These are phyloP conservation scores for Rhadina sibilatrix DNA, from an alignment of 2,113 vertebrate genomes.

Conservation along the genomic window DNA sequence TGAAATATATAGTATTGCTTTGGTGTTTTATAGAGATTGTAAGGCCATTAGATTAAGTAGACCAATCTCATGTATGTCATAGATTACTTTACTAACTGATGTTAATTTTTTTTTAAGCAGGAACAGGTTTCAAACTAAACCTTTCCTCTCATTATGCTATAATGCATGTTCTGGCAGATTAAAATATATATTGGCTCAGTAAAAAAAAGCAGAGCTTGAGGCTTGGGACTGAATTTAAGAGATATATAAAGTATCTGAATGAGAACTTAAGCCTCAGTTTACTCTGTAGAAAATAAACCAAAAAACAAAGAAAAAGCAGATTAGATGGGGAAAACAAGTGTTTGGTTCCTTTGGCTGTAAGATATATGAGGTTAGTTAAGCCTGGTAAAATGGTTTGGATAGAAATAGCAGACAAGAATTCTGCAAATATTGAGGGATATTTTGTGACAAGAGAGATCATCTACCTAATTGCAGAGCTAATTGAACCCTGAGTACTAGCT, in stretches of 20 bases:
- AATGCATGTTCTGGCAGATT: background rate
- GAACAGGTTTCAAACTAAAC: background rate
- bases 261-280: background rate
- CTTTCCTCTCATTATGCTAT: background rate
- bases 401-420: background rate
- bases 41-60: background rate
- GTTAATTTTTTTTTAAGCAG: background rate
- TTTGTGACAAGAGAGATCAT: background rate
- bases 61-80: background rate
- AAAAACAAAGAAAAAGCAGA: background rate
- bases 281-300: background rate
- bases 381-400: background rate
- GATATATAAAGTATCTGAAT: rapidly evolving
- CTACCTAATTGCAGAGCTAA: background rate
- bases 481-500: background rate
- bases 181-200: background rate
- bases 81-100: background rate
- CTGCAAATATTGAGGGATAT: background rate
- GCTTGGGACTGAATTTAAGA: background rate
- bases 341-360: background rate
- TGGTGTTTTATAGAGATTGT: background rate
- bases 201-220: background rate
- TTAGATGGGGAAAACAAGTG: background rate
- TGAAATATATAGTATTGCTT: background rate
- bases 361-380: background rate